Evolutionary conservation across 2,888 invertebrate species (phyloP).

Genomic region (Idaea straminata): DNA sequence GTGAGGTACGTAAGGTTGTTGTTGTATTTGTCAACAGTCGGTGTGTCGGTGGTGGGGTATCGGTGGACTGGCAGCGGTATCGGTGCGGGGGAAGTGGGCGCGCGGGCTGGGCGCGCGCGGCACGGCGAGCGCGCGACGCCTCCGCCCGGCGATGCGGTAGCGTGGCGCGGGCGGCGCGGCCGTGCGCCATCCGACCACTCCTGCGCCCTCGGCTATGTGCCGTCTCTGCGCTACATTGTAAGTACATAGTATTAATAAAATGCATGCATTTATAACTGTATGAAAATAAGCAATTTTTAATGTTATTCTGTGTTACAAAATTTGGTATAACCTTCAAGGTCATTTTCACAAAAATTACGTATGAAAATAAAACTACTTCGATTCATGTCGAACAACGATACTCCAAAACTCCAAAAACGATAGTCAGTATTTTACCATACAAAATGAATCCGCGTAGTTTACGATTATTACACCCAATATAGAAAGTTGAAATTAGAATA

Average conservation of each 20-base stretch:
- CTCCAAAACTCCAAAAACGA: too few relatives aligned
- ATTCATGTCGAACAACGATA: too few relatives aligned
- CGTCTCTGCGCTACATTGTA: constrained; percentile 77
- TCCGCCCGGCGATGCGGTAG: constrained; percentile 55
- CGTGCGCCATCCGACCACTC: constrained; percentile 68
- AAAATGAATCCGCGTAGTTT: too few relatives aligned
- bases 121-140: constrained; percentile 2
- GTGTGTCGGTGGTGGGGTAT: constrained; percentile 67
- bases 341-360: too few relatives aligned
- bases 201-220: constrained; percentile 79
- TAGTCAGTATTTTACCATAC: too few relatives aligned
- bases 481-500: too few relatives aligned
- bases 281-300: too few relatives aligned
- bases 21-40: constrained; percentile 71
- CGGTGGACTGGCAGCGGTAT: constrained; percentile 57
- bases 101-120: constrained; percentile 32
- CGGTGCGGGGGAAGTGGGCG: constrained; percentile 38
- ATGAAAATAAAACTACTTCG: too few relatives aligned
- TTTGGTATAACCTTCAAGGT: too few relatives aligned
- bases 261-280: background rate
- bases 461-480: too few relatives aligned
- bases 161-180: constrained; percentile 71
- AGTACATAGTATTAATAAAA: constrained; percentile 41
- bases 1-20: constrained; percentile 36
- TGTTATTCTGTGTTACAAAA: too few relatives aligned